A percentile compares a stretch with the other conserved stretches of the same genome.
Evolutionary conservation across 2,888 invertebrate species (phyloP).

Genomic region (Lasioglossum zephyrum): DNA sequence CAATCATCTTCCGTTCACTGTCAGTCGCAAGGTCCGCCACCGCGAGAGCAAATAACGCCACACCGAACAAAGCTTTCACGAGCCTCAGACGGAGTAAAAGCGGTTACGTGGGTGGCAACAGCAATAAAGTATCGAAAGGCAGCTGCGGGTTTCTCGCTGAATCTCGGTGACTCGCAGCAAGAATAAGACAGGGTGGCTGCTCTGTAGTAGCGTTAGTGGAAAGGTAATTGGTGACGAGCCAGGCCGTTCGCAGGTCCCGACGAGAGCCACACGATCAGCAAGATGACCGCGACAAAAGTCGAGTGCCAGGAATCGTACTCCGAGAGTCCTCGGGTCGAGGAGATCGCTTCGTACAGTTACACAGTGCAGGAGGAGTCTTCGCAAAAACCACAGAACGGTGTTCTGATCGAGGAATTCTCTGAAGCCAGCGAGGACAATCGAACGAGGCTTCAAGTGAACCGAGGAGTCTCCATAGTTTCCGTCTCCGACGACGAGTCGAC

Average conservation of each 20-base stretch:
- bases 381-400: constrained; percentile 78
- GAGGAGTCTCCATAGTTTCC: constrained; percentile 88
- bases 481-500: constrained; percentile 88
- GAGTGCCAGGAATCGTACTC: constrained; percentile 86
- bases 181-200: constrained; percentile 4
- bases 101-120: constrained; percentile 44
- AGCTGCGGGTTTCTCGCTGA: constrained; percentile 20
- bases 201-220: constrained; percentile 30
- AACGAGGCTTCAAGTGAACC: constrained; percentile 82
- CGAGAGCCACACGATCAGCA: constrained; percentile 88
- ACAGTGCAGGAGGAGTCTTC: constrained; percentile 85
- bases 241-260: constrained; percentile 87
- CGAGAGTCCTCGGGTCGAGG: constrained; percentile 87
- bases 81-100: constrained; percentile 43
- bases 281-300: constrained; percentile 87
- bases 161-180: constrained; percentile 20
- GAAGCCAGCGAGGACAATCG: constrained; percentile 84
- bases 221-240: constrained; percentile 66
- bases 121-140: constrained; percentile 6
- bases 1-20: neutral
- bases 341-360: constrained; percentile 87
- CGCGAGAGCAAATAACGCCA: constrained; percentile 50
- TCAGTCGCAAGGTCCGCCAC: constrained; percentile 16
- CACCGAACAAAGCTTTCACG: constrained; percentile 52
- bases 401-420: constrained; percentile 83